A percentile compares a stretch with the other conserved stretches of the same genome.
Evolutionary conservation across 2,797 vertebrate genomes (phyloP).

Genomic region (Hemibagrus guttatus): DNA sequence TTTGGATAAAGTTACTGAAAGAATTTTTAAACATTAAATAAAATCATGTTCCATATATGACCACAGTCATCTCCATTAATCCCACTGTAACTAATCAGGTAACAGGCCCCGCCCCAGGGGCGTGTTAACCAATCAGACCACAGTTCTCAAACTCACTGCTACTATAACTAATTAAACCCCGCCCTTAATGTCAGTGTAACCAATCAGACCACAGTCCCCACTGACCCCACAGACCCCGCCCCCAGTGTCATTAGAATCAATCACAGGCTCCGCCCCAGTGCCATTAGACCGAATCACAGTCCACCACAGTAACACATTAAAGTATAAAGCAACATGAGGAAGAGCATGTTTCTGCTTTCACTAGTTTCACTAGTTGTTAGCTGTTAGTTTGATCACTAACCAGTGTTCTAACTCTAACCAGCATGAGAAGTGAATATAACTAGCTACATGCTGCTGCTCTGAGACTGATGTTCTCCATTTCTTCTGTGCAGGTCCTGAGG

Average conservation of each 20-base stretch:
- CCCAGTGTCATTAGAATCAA: neutral
- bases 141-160: neutral
- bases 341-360: neutral
- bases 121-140: neutral
- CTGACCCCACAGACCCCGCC: neutral
- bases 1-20: too few relatives aligned
- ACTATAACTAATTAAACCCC: neutral
- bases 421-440: neutral
- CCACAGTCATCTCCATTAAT: neutral
- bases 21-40: fast-evolving
- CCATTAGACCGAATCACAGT: too few relatives aligned
- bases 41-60: too few relatives aligned
- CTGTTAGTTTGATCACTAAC: neutral
- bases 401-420: neutral
- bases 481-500: constrained; percentile 25
- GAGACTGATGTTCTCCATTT: neutral
- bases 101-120: neutral
- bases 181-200: neutral
- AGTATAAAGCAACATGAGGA: neutral
- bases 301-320: too few relatives aligned
- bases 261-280: neutral
- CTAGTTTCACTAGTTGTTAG: neutral
- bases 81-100: neutral
- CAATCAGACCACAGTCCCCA: neutral
- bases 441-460: neutral